Base-by-base conservation (phyloP, 2,113 vertebrate species). In the Charadrius vociferus region DNA sequence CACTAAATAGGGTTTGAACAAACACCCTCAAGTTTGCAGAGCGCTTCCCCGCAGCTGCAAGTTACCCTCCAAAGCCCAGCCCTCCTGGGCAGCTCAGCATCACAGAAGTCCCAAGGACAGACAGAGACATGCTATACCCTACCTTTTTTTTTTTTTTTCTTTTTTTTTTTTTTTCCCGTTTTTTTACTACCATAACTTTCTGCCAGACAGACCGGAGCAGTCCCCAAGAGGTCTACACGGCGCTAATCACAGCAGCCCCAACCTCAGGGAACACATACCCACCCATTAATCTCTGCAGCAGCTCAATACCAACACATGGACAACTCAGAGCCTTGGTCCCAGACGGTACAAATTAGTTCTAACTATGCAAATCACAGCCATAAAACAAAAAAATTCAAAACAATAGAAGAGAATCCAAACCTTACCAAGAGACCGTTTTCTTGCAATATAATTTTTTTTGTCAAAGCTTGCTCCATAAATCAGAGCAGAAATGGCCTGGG, bases 381-480 rank as follows among this genome's bases (percentile, higher is more conserved):
- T 72, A 80, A 63, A 85, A 29, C n/a, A 74, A 75, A 41, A 32
- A 53, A 70, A 50, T 23, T 41, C 56, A 27, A 77, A 77, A 95
- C 94, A 96, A 96, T 39, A 95, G 93, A 71, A 61, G 77, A 56
- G 84, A 92, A 93, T 71, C 81, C 68, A 95, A 96, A 88, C 74
- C 58, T 93, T 94, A 97, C 81, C 90, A 71, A 87, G 61, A 87
- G 78, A 71, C 39, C 47, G 7, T 86, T 81, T 89, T 59, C 86
- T 77, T 5, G 32, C 83, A 71, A 43, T 61, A 4, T 36, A 53
- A 22, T 27, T n/a, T 91, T 74, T 37, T 80, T 66, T 43, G 79
- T 50, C 43, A 63, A 39, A 22, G 72, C 55, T 71, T 34, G 47
- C 37, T 2, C 23, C 21, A 36, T 66, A 66, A 95, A 79, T 55